These are phyloP conservation scores for Agelastica alni DNA, from an alignment of 2,888 invertebrate genomes.

Conservation along the genomic window DNA sequence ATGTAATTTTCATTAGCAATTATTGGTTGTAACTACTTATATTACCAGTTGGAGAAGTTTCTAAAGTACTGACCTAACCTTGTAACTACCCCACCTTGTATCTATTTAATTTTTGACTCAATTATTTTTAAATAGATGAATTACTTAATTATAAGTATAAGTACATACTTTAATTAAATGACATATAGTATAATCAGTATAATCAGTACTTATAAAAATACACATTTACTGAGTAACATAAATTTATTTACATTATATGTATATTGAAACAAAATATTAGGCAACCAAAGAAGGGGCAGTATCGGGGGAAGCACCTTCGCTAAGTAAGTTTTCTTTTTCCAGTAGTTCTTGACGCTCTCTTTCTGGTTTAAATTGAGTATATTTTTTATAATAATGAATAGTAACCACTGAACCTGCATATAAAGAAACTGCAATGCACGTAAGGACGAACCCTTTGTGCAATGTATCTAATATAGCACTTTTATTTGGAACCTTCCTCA, in stretches of 20 bases:
- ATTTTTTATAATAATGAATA: conserved; percentile 58
- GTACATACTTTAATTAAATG: neutral
- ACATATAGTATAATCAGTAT: neutral
- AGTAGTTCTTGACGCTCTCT: conserved; percentile 51
- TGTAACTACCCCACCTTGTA: conserved; percentile 7
- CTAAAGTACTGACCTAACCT: conserved; percentile 7
- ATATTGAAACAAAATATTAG: conserved; percentile 15
- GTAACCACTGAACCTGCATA: conserved; percentile 59
- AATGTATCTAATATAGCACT: conserved; percentile 57
- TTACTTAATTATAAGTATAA: neutral
- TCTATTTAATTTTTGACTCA: neutral
- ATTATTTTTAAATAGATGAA: neutral
- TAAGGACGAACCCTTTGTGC: conserved; percentile 62
- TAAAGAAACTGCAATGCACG: conserved; percentile 62
- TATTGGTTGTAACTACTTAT: too few relatives aligned
- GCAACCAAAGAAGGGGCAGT: conserved; percentile 42
- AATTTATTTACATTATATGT: conserved; percentile 13
- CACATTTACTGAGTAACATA: neutral
- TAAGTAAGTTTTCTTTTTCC: conserved; percentile 56
- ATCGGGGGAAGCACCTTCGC: conserved; percentile 58
- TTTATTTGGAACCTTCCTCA: conserved; percentile 53
- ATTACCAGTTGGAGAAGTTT: too few relatives aligned
- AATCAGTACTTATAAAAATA: neutral
- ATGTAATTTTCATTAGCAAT: too few relatives aligned
- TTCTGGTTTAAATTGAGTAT: conserved; percentile 58